phyloP scores from a whole-genome alignment of 2,888 invertebrate species.

The Eugnorisma glareosa region DNA sequence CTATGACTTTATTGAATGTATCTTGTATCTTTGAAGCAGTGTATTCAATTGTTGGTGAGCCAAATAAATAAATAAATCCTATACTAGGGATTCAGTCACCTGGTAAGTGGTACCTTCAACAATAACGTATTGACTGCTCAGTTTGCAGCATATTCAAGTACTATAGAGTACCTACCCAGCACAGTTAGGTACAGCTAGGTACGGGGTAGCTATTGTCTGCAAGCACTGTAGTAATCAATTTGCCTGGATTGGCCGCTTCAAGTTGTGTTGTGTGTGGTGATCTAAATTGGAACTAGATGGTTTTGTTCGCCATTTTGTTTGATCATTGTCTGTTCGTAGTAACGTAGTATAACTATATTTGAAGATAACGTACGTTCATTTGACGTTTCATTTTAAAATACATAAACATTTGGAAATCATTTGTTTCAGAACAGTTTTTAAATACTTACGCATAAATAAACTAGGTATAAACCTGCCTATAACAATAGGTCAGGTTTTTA shows the following conservation, averaged over 20 bases:
- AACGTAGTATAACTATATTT: neutral
- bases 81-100: neutral
- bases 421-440: neutral
- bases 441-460: neutral
- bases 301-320: neutral
- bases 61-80: no score
- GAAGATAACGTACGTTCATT: neutral
- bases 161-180: neutral
- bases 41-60: no score
- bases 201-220: constrained; percentile 37
- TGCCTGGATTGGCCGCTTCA: constrained; percentile 36
- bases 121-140: constrained; percentile 43
- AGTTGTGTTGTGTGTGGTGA: constrained; percentile 10
- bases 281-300: constrained; percentile 3
- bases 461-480: neutral
- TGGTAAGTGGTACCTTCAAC: constrained; percentile 23
- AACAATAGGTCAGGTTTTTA: neutral
- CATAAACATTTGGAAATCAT: neutral
- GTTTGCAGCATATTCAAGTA: constrained; percentile 18
- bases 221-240: constrained; percentile 53
- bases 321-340: neutral
- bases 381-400: neutral
- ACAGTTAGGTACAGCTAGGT: neutral
- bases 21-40: no score
- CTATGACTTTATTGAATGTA: no score